Percentiles rank a stretch among this genome's conserved stretches.
phyloP scores from a whole-genome alignment of 2,888 invertebrate genomes.

The Mantis religiosa region DNA sequence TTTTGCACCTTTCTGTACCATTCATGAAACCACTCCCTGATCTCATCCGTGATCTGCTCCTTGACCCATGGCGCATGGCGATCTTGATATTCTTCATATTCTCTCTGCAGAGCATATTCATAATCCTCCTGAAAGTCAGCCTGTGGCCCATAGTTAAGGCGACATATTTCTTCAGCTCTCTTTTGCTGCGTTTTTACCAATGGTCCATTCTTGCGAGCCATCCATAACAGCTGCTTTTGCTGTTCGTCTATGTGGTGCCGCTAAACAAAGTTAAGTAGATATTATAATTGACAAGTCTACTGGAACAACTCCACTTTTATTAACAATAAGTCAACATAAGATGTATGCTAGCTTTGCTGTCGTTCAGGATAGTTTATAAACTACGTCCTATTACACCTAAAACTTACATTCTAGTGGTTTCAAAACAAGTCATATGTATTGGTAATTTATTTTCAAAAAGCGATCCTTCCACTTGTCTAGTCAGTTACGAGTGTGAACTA shows the following conservation, averaged over 20 bases:
- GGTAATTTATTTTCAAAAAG: no score
- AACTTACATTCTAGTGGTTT: no score
- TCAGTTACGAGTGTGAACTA: no score
- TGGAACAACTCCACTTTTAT: no score
- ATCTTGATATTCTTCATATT: slow-evolving; percentile 5
- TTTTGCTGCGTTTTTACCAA: background rate
- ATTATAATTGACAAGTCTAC: no score
- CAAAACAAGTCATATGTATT: no score
- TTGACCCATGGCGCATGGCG: slow-evolving; percentile 51
- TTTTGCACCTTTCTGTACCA: slow-evolving; percentile 56
- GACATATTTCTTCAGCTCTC: background rate
- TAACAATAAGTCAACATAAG: no score
- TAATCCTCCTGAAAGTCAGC: background rate
- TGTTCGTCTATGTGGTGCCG: background rate
- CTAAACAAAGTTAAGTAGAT: background rate
- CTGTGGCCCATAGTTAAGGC: background rate
- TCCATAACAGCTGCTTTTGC: background rate
- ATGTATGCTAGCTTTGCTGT: no score
- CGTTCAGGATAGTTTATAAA: no score
- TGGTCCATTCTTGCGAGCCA: background rate
- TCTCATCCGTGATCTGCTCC: slow-evolving; percentile 72
- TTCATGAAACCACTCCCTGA: slow-evolving; percentile 67
- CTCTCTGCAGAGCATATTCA: background rate
- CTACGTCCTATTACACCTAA: no score
- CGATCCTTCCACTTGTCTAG: no score